Base-by-base conservation (phyloP, 2,797 vertebrate genomes). In the Fringilla coelebs region DNA sequence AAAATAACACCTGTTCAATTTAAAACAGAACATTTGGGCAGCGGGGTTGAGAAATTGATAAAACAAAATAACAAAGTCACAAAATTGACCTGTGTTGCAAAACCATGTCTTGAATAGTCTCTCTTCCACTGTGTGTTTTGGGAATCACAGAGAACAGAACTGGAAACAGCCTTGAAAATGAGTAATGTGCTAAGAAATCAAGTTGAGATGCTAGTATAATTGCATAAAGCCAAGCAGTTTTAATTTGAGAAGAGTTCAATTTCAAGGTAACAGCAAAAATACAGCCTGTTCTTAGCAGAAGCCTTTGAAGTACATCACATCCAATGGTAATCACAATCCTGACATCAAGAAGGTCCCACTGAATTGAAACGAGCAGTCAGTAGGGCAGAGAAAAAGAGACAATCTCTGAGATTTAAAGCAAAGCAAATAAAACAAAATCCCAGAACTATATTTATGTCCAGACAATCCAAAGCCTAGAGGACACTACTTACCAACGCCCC, bases 181-280 rank as follows among this genome's bases (percentile, higher is more conserved):
- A 63, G 32, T 71, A 12, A 76, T 4, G 40, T 43, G 60, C 58
- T 75, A 86, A 62, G 51, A 90, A 93, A 92, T 62, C 51, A 61
- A 85, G 46, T 19, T 65, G 62, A 90, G 76, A 68, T 66, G 58
- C 14, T 72, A 45, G 36, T n/a, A 80, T 4, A 13, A 73, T 25
- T 45, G 58, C 54, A 60, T 43, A 48, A 95, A 92, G 51, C 66
- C 76, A 88, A 88, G 73, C 17, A 51, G 61, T 75, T 88, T 77
- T 76, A 70, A 85, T 65, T 34, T 31, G 22, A 86, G n/a, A 79
- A 57, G 68, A 89, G 52, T 45, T 86, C 48, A 57, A 11, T 88
- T 78, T 52, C 68, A 94, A 93, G 57, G 51, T 65, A 94, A 67
- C 32, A 70, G 43, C 79, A 84, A 78, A 91, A 91, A 36, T 38